phyloP scores from a whole-genome alignment of 2,888 invertebrate species.

The Toxonevra muliebris region DNA sequence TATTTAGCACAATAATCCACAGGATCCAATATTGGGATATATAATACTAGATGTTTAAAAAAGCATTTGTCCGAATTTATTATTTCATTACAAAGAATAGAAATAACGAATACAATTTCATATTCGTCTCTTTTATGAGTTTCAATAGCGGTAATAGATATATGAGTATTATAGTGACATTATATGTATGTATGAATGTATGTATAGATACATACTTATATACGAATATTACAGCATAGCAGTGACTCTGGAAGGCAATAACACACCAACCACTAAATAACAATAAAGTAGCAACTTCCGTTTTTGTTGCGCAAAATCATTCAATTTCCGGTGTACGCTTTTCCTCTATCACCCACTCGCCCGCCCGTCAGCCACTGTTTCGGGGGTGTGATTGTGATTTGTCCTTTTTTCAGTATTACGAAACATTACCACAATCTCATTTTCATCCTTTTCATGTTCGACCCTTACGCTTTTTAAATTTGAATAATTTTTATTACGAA shows the following conservation, averaged over 20 bases:
- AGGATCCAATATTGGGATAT: too few relatives aligned
- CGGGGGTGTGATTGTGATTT: constrained; percentile 51
- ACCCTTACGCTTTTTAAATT: constrained; percentile 42
- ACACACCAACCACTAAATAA: constrained; percentile 59
- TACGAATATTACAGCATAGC: not conserved
- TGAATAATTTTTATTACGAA: constrained; percentile 56
- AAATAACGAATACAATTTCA: too few relatives aligned
- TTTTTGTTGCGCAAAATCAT: constrained; percentile 62
- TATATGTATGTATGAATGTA: not conserved
- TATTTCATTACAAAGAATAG: too few relatives aligned
- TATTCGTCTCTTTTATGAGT: too few relatives aligned
- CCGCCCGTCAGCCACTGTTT: not conserved
- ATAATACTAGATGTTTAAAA: too few relatives aligned
- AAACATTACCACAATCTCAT: not conserved
- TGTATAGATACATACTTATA: constrained; percentile 1
- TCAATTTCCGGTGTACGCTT: constrained; percentile 58
- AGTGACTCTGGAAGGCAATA: constrained; percentile 3
- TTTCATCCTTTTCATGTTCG: constrained; percentile 1
- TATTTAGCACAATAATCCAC: too few relatives aligned
- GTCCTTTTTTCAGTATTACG: constrained; percentile 45
- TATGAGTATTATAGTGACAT: too few relatives aligned
- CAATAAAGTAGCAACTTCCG: constrained; percentile 62
- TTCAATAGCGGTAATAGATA: too few relatives aligned
- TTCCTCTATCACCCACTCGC: constrained; percentile 27
- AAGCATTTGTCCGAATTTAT: too few relatives aligned